Conservation (phyloP, 2,113 vertebrate species). For the Daubentonia madagascariensis region DNA sequence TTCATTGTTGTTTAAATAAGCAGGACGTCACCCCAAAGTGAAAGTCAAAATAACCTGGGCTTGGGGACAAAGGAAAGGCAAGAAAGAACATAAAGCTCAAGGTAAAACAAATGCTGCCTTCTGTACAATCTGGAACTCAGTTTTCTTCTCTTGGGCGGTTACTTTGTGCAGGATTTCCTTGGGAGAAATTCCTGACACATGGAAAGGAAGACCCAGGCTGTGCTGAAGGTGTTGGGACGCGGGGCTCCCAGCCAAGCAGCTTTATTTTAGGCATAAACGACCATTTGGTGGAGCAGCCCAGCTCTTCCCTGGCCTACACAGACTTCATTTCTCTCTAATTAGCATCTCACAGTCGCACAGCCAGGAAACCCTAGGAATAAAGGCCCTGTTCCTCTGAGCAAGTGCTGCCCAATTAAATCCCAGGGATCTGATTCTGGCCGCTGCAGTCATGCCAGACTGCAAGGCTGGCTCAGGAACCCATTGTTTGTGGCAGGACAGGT, state of each 20-base stretch:
- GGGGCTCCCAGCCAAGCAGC: conserved; percentile 64
- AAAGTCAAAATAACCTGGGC: not conserved
- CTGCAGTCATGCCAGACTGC: conserved; percentile 23
- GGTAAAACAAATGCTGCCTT: not conserved
- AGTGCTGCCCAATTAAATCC: conserved; percentile 76
- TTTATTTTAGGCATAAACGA: conserved; percentile 86
- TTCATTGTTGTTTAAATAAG: not conserved
- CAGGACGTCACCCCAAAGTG: not conserved
- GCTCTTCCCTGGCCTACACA: conserved; percentile 76
- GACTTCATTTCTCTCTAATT: conserved; percentile 81
- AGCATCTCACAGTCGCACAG: conserved; percentile 79
- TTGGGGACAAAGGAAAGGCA: not conserved
- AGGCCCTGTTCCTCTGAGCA: conserved; percentile 51
- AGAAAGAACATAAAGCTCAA: not conserved
- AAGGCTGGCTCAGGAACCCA: not conserved
- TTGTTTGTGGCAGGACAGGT: not conserved
- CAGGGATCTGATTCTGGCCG: conserved; percentile 66
- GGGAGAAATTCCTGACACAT: not conserved
- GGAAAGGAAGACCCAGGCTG: not conserved
- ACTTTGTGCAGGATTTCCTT: not conserved
- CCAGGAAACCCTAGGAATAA: conserved; percentile 86
- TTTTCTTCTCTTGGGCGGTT: not conserved
- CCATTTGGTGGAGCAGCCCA: conserved; percentile 39
- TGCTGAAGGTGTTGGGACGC: not conserved
- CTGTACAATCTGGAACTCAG: not conserved